These are phyloP conservation scores for Scatophagus argus DNA, from an alignment of 2,113 vertebrate genomes.

Conservation along the genomic window DNA sequence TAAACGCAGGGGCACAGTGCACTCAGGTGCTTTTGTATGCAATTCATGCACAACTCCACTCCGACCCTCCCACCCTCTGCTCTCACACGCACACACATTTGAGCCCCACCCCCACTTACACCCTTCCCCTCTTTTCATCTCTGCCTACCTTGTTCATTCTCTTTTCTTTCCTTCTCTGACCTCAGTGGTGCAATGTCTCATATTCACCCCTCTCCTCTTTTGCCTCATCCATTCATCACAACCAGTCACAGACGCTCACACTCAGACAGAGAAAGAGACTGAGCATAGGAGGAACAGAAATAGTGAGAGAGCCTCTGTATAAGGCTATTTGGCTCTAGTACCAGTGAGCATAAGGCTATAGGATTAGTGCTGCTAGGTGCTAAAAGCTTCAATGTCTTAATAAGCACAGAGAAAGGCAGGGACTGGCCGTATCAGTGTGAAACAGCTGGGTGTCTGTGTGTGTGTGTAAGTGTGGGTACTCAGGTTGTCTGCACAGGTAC, in stretches of 20 bases:
- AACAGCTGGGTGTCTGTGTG: slow-evolving; percentile 49
- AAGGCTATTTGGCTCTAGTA: slow-evolving; percentile 67
- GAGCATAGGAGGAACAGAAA: slow-evolving; percentile 26
- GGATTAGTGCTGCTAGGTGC: slow-evolving; percentile 82
- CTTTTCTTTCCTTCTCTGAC: slow-evolving; percentile 48
- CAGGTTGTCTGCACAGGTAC: slow-evolving; percentile 58
- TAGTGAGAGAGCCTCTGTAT: slow-evolving; percentile 44
- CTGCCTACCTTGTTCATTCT: slow-evolving; percentile 49
- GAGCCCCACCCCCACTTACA: neutral
- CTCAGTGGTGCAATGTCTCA: slow-evolving; percentile 68
- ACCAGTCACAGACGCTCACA: slow-evolving; percentile 60
- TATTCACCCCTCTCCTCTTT: slow-evolving; percentile 68
- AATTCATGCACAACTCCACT: slow-evolving; percentile 54
- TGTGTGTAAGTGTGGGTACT: slow-evolving; percentile 30
- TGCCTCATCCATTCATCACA: slow-evolving; percentile 74
- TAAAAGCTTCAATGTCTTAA: slow-evolving; percentile 79
- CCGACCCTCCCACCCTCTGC: neutral
- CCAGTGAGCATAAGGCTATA: slow-evolving; percentile 74
- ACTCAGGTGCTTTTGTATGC: slow-evolving; percentile 74
- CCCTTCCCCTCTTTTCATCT: slow-evolving; percentile 31
- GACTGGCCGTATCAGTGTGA: slow-evolving; percentile 38
- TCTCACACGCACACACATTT: neutral
- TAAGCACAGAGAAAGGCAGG: slow-evolving; percentile 63
- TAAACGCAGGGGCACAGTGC: slow-evolving; percentile 75
- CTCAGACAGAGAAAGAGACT: slow-evolving; percentile 34